phyloP scores from a whole-genome alignment of 1,140 invertebrate genomes.

The Bicyclus anynana region DNA sequence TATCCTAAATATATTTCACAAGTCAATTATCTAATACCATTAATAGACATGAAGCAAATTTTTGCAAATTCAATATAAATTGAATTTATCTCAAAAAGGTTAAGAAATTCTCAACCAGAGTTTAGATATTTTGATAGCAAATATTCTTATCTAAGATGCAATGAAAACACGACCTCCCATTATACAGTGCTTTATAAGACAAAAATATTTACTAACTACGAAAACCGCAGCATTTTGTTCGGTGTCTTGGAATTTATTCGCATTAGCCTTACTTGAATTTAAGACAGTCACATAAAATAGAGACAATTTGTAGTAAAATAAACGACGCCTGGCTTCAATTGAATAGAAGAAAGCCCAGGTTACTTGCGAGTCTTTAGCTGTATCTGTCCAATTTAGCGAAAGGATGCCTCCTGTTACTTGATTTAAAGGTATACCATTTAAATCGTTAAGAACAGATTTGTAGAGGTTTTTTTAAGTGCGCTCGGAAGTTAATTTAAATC shows the following conservation, averaged over 20 bases:
- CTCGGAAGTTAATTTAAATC: neutral
- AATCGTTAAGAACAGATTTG: slow-evolving; percentile 7
- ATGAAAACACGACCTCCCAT: slow-evolving; percentile 4
- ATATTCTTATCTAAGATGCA: slow-evolving; percentile 4
- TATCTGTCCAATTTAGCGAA: slow-evolving; percentile 29
- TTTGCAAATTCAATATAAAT: too few relatives aligned
- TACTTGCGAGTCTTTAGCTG: slow-evolving; percentile 20
- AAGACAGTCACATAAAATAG: slow-evolving; percentile 26
- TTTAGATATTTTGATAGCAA: slow-evolving; percentile 5
- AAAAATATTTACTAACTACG: slow-evolving; percentile 10
- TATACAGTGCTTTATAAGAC: slow-evolving; percentile 6
- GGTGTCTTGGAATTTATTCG: slow-evolving; percentile 15
- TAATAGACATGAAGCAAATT: too few relatives aligned
- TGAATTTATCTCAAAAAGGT: neutral
- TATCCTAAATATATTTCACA: too few relatives aligned
- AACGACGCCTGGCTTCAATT: slow-evolving; percentile 31
- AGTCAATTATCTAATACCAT: too few relatives aligned
- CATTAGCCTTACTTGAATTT: slow-evolving; percentile 23
- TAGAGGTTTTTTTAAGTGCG: slow-evolving; percentile 2
- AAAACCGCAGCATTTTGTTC: slow-evolving; percentile 9
- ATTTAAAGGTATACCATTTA: slow-evolving; percentile 20
- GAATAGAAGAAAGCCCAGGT: slow-evolving; percentile 28
- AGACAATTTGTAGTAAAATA: slow-evolving; percentile 36
- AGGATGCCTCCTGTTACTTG: slow-evolving; percentile 12
- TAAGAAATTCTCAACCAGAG: neutral